Percentiles rank a stretch among this genome's conserved stretches.
Conservation (phyloP, 2,113 vertebrate species). For the Heterocephalus glaber region DNA sequence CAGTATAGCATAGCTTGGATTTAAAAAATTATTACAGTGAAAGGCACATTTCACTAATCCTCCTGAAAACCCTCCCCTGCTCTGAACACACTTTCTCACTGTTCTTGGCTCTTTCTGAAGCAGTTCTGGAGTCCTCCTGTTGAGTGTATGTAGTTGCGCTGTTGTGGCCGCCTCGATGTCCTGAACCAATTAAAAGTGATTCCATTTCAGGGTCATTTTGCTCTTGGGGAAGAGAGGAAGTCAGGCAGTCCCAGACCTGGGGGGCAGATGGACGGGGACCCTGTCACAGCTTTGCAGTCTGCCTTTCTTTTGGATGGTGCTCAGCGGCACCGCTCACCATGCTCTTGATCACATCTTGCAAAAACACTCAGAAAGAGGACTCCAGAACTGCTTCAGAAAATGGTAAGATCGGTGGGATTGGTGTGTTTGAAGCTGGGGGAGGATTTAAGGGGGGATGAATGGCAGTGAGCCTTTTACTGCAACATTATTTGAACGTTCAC, state of each 20-base stretch:
- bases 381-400: background rate
- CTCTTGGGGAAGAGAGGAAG: background rate
- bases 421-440: background rate
- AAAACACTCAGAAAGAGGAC: background rate
- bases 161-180: background rate
- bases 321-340: background rate
- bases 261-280: accelerated
- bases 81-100: accelerated
- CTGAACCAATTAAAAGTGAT: background rate
- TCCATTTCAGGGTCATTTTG: background rate
- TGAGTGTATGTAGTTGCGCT: background rate
- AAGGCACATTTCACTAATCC: background rate
- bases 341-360: background rate
- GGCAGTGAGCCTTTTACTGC: background rate
- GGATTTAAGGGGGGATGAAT: background rate
- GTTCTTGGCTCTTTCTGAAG: background rate
- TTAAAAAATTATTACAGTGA: background rate
- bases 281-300: accelerated
- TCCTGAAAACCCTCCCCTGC: background rate
- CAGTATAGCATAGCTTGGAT: background rate
- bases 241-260: background rate
- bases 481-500: accelerated
- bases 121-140: background rate
- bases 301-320: background rate
- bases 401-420: background rate